Evolutionary conservation across 2,113 vertebrate species (phyloP), one percentile per base, ranked within the genome.

Genomic region (Notothenia coriiceps): DNA sequence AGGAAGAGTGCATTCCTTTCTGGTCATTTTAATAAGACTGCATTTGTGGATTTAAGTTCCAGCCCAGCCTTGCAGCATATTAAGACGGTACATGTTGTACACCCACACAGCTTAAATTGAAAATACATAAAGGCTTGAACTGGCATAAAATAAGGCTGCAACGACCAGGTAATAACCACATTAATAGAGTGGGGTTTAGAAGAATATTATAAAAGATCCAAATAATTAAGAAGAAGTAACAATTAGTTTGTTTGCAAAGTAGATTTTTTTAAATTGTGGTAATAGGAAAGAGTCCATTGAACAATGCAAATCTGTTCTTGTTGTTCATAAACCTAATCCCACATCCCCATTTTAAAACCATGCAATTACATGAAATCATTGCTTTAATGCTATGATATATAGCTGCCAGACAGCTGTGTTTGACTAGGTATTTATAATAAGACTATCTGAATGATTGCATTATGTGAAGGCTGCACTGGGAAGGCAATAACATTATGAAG

Each of bases 391-490:
- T 17, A 70, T 85, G 77, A 68, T 70, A 64, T 60, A 63, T 35
- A 64, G 49, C 63, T 75, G 25, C 57, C 79, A 77, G 52, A 67
- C 84, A 79, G 80, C 69, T 78, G 76, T 83, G 78, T 86, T 88
- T 88, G 75, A 75, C 70, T 44, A 46, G 35, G 64, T 83, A 68
- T 85, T 83, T 87, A 52, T 70, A 72, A 77, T 79, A 67, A 72
- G 56, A 64, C 22, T 10, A 10, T 1, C 9, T 44, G 3, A 71
- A 73, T 72, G 29, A 51, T 65, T 86, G 74, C 71, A 77, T 66
- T 66, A 75, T 72, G 59, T 55, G 29, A 50, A 43, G 35, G 60
- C 29, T 8, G 49, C 35, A 20, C 10, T 40, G 47, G n/a, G 46
- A 40, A 64, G 70, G 29, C 29, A 29, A 29, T 29, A 29, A 4